Percentiles rank a stretch among this genome's conserved stretches.
Evolutionary conservation across 2,113 vertebrate genomes (phyloP).

Genomic region (Helogale parvula): DNA sequence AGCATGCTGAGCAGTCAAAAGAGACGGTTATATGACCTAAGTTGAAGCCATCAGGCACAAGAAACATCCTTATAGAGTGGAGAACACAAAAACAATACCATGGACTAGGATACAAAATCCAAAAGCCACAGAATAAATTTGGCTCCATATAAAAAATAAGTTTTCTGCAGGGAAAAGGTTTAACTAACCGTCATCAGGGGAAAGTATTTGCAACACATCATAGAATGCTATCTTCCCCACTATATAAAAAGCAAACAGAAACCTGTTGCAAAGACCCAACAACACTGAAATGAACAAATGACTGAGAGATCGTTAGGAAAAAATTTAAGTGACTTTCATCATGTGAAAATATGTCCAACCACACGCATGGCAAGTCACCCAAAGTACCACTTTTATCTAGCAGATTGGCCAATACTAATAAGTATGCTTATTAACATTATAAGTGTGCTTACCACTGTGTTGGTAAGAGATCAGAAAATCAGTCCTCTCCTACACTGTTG

Average conservation of each 20-base stretch:
- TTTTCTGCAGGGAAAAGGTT: not conserved
- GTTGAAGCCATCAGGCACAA: not conserved
- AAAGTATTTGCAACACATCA: not conserved
- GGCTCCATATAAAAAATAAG: not conserved
- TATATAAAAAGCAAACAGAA: conserved; percentile 9
- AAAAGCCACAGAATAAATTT: not conserved
- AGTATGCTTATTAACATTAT: not conserved
- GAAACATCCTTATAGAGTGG: not conserved
- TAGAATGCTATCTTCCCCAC: not conserved
- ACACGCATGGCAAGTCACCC: not conserved
- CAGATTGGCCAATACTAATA: not conserved
- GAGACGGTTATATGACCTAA: not conserved
- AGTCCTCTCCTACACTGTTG: not conserved
- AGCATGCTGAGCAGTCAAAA: not conserved
- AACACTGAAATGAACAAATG: not conserved
- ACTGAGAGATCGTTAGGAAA: not conserved
- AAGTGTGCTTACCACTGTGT: not conserved
- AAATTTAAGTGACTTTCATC: not conserved
- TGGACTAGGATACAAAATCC: not conserved
- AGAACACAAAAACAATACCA: not conserved
- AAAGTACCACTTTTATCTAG: not conserved
- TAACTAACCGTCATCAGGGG: not conserved
- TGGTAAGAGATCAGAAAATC: not conserved
- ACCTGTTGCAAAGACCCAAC: not conserved
- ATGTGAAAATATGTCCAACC: not conserved